Percentiles rank a stretch among this genome's conserved stretches.
Evolutionary conservation across 2,888 invertebrate species (phyloP).

Genomic region (Melipona bicolor): DNA sequence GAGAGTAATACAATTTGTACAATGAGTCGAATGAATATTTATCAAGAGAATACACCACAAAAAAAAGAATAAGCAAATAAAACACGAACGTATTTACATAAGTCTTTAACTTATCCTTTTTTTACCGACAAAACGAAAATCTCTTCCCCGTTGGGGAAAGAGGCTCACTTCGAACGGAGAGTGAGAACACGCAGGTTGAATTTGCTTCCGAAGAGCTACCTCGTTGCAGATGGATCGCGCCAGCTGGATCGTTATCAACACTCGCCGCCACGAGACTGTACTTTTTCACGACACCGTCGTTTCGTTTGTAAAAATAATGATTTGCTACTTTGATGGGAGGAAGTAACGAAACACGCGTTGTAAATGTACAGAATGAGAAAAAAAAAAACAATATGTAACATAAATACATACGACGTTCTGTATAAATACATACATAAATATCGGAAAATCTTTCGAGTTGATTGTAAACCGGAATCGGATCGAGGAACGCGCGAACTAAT

Average conservation of each 20-base stretch:
- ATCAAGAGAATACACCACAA: constrained; percentile 74
- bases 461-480: constrained; percentile 2
- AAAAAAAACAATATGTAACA: constrained; percentile 14
- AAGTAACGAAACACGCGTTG: constrained; percentile 21
- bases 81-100: constrained; percentile 53
- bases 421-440: constrained; percentile 35
- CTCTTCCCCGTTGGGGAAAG: not conserved
- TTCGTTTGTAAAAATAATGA: constrained; percentile 21
- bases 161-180: too few relatives aligned
- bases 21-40: constrained; percentile 77
- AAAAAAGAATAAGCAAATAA: constrained; percentile 57
- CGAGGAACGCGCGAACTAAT: constrained; percentile 12
- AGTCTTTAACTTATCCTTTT: constrained; percentile 58
- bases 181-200: not conserved
- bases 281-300: constrained; percentile 10
- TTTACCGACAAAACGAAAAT: constrained; percentile 20
- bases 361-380: constrained; percentile 42
- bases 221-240: not conserved
- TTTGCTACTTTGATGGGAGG: not conserved
- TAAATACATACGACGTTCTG: constrained; percentile 45
- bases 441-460: constrained; percentile 18
- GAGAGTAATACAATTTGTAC: constrained; percentile 73
- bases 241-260: not conserved
- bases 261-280: not conserved
- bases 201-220: not conserved